Evolutionary conservation across 1,140 invertebrate species (phyloP).

Genomic region (Drosophila prosaltans): DNA sequence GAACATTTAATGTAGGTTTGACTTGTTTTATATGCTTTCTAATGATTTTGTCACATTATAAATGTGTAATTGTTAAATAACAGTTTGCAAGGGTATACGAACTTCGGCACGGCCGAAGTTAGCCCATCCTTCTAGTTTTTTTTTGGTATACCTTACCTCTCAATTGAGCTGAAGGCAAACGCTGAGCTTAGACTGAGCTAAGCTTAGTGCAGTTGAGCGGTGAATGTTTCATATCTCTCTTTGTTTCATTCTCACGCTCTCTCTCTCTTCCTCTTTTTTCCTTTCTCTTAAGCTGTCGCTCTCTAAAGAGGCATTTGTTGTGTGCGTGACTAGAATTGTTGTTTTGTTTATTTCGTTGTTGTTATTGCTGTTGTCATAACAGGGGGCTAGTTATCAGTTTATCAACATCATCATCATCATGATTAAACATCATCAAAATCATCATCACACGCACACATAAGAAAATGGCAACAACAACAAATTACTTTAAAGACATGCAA

Average conservation of each 20-base stretch:
- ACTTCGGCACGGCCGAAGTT: no score
- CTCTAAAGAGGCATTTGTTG: conserved; percentile 17
- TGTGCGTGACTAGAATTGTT: conserved; percentile 60
- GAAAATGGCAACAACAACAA: conserved; percentile 30
- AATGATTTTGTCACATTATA: no score
- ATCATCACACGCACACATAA: conserved; percentile 28
- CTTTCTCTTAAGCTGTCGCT: not conserved
- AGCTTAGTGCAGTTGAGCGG: conserved; percentile 71
- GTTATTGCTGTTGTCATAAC: conserved; percentile 66
- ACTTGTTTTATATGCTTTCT: no score
- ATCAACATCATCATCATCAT: conserved; percentile 46
- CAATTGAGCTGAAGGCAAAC: conserved; percentile 15
- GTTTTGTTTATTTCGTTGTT: conserved; percentile 35
- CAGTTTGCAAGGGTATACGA: no score
- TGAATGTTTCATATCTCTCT: conserved; percentile 32
- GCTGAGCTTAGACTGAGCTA: conserved; percentile 42
- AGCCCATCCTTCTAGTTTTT: no score
- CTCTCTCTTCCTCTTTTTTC: conserved; percentile 10
- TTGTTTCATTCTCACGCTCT: not conserved
- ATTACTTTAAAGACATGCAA: conserved; percentile 26
- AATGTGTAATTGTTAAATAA: no score
- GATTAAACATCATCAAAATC: conserved; percentile 13
- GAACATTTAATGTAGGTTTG: no score
- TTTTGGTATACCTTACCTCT: conserved; percentile 33
- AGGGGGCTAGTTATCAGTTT: conserved; percentile 67